Percentiles rank a stretch among this genome's conserved stretches.
Evolutionary conservation across 2,888 invertebrate species (phyloP).

Genomic region (Noctuana brunneofusca): DNA sequence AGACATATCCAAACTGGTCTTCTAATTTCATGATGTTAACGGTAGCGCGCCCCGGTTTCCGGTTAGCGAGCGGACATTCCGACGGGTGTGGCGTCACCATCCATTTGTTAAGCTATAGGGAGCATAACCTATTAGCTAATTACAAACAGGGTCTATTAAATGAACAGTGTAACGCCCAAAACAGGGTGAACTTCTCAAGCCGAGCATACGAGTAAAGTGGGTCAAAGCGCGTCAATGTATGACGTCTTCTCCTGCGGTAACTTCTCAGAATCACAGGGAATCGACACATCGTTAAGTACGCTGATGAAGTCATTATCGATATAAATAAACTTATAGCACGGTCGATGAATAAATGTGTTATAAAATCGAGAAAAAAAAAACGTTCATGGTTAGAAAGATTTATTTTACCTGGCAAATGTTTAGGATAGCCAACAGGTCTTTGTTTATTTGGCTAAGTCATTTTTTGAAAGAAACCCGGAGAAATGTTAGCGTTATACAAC

Average conservation of each 20-base stretch:
- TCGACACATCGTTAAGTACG: constrained; percentile 30
- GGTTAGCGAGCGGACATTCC: constrained; percentile 68
- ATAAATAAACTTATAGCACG: constrained; percentile 30
- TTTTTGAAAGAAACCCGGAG: constrained; percentile 35
- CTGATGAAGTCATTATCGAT: constrained; percentile 34
- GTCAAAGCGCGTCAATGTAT: constrained; percentile 42
- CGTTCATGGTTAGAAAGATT: constrained; percentile 32
- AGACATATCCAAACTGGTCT: constrained; percentile 52
- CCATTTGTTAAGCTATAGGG: constrained; percentile 63
- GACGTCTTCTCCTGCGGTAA: constrained; percentile 21
- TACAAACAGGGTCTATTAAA: constrained; percentile 34
- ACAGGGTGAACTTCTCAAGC: constrained; percentile 44
- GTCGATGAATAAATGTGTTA: constrained; percentile 27
- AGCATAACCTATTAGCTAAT: constrained; percentile 44
- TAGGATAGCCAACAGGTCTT: constrained; percentile 33
- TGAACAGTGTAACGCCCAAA: neutral
- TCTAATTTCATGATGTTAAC: constrained; percentile 72
- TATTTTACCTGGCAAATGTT: constrained; percentile 42
- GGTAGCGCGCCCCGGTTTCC: constrained; percentile 73
- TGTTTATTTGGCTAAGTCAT: constrained; percentile 39
- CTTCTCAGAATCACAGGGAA: constrained; percentile 28
- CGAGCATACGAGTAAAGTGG: constrained; percentile 45
- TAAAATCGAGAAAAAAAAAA: constrained; percentile 26
- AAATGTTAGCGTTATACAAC: constrained; percentile 38
- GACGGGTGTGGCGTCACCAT: constrained; percentile 66